These are phyloP conservation scores for Carassius gibelio DNA, from an alignment of 2,113 vertebrate genomes.

Conservation along the genomic window DNA sequence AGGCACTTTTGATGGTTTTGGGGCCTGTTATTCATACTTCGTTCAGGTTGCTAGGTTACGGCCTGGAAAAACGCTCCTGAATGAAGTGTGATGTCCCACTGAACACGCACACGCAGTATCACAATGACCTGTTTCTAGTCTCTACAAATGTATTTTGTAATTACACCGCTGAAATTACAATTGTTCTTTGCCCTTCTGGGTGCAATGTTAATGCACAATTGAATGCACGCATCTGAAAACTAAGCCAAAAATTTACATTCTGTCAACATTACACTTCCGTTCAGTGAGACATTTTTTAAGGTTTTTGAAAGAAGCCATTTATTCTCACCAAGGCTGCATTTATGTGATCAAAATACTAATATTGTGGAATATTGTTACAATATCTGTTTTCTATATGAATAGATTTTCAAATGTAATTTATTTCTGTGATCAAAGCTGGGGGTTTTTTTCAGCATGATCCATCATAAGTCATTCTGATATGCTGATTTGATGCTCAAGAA, in stretches of 20 bases:
- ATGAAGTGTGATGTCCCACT: slow-evolving; percentile 29
- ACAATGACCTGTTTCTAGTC: not conserved
- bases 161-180: not conserved
- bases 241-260: not conserved
- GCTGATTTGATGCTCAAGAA: not conserved
- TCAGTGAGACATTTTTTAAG: not conserved
- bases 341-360: not conserved
- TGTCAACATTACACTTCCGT: not conserved
- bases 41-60: slow-evolving; percentile 51
- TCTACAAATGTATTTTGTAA: not conserved
- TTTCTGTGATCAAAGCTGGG: not conserved
- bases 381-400: not conserved
- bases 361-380: not conserved
- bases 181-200: not conserved
- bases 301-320: not conserved
- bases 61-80: slow-evolving; percentile 17
- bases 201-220: not conserved
- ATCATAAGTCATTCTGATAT: no score
- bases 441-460: not conserved
- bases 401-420: no score
- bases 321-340: not conserved
- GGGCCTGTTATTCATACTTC: slow-evolving; percentile 33
- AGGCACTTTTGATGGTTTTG: not conserved
- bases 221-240: no score
- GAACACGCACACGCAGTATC: not conserved